Percentiles rank a stretch among this genome's conserved stretches.
Evolutionary conservation across 2,888 invertebrate genomes (phyloP).

Genomic region (Galeruca laticollis): DNA sequence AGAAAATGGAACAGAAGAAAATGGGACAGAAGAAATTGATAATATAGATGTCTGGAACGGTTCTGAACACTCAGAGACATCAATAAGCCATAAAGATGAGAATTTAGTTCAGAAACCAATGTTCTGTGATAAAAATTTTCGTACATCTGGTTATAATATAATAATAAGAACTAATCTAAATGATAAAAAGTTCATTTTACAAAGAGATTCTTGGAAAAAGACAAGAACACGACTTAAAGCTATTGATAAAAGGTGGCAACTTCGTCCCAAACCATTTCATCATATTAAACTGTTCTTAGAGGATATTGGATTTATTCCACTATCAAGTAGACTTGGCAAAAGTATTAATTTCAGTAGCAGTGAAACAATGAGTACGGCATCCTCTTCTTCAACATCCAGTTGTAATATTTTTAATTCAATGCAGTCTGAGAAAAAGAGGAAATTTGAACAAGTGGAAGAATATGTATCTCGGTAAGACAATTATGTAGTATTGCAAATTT

Average conservation of each 20-base stretch:
- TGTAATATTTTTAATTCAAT: not conserved
- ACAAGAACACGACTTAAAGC: not conserved
- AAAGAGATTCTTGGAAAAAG: conserved; percentile 1
- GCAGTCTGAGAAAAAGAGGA: not conserved
- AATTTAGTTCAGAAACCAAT: not conserved
- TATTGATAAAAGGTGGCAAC: not conserved
- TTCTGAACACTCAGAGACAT: not conserved
- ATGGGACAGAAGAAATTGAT: not conserved
- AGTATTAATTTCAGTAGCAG: not conserved
- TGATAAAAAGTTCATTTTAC: not conserved
- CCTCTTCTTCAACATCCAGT: not conserved
- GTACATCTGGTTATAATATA: not conserved
- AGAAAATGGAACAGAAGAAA: not conserved
- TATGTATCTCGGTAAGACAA: not conserved
- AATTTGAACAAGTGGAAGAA: not conserved
- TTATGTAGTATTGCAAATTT: not conserved
- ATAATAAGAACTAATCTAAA: conserved; percentile 7
- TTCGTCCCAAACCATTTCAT: not conserved
- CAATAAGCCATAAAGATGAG: not conserved
- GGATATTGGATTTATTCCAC: conserved; percentile 23
- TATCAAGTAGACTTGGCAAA: not conserved
- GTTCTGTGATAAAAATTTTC: not conserved
- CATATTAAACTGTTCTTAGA: conserved; percentile 16
- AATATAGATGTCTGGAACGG: not conserved
- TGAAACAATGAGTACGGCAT: not conserved